phyloP scores from a whole-genome alignment of 2,888 invertebrate genomes.

The Saturnia pavonia region DNA sequence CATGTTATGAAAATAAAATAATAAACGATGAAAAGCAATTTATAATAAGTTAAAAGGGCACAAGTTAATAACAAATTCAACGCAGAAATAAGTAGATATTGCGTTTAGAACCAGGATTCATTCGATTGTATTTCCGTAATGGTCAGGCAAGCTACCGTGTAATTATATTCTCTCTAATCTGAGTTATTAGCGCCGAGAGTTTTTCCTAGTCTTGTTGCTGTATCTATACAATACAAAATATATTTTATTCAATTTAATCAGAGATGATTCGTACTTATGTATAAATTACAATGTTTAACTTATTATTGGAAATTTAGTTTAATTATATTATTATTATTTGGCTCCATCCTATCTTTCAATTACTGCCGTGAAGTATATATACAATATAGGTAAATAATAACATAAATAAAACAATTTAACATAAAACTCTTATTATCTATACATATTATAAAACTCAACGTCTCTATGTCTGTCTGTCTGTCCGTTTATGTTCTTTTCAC shows the following conservation, averaged over 20 bases:
- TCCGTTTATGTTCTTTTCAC: no score
- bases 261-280: not conserved
- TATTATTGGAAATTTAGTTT: not conserved
- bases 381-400: no score
- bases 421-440: not conserved
- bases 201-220: not conserved
- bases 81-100: not conserved
- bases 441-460: no score
- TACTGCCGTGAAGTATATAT: no score
- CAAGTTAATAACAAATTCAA: not conserved
- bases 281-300: not conserved
- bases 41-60: not conserved
- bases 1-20: not conserved
- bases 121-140: constrained; percentile 11
- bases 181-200: constrained; percentile 14
- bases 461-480: no score
- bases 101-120: not conserved
- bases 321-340: no score
- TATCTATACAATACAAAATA: not conserved
- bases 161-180: constrained; percentile 20
- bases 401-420: not conserved
- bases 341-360: no score
- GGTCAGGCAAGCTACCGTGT: constrained; percentile 13
- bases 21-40: not conserved
- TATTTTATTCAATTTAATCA: not conserved